phyloP scores from a whole-genome alignment of 1,140 invertebrate species.

The Agraylea sexmaculata region DNA sequence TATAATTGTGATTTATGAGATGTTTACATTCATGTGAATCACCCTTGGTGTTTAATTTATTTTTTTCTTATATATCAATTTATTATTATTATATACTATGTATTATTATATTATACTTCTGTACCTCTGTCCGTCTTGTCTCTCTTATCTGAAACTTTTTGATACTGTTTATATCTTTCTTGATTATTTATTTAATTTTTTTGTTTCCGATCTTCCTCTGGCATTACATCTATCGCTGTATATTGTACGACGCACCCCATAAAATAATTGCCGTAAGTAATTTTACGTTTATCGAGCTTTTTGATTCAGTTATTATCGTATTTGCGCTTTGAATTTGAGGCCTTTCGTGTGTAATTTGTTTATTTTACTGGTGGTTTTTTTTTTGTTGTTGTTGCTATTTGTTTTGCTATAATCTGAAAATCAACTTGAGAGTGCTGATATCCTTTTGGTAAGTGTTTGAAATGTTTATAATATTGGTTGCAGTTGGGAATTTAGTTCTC shows the following conservation, averaged over 20 bases:
- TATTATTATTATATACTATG: not conserved
- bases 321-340: not conserved
- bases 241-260: conserved; percentile 20
- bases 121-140: conserved; percentile 3
- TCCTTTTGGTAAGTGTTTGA: too few relatives aligned
- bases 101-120: not conserved
- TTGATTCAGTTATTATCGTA: conserved; percentile 4
- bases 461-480: too few relatives aligned
- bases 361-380: not conserved
- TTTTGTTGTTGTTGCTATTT: conserved; percentile 1
- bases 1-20: too few relatives aligned
- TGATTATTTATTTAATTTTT: conserved; percentile 15
- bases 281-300: conserved; percentile 17
- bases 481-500: too few relatives aligned
- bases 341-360: not conserved
- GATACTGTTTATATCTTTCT: conserved; percentile 1
- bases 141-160: conserved; percentile 2
- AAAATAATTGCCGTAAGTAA: conserved; percentile 21
- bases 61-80: conserved; percentile 1
- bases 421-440: too few relatives aligned
- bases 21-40: too few relatives aligned
- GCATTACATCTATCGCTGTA: conserved; percentile 20
- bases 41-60: too few relatives aligned
- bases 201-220: conserved; percentile 22
- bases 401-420: too few relatives aligned